A percentile compares a stretch with the other conserved stretches of the same genome.
Evolutionary conservation across 2,113 vertebrate species (phyloP).

Genomic region (Ellobius talpinus): DNA sequence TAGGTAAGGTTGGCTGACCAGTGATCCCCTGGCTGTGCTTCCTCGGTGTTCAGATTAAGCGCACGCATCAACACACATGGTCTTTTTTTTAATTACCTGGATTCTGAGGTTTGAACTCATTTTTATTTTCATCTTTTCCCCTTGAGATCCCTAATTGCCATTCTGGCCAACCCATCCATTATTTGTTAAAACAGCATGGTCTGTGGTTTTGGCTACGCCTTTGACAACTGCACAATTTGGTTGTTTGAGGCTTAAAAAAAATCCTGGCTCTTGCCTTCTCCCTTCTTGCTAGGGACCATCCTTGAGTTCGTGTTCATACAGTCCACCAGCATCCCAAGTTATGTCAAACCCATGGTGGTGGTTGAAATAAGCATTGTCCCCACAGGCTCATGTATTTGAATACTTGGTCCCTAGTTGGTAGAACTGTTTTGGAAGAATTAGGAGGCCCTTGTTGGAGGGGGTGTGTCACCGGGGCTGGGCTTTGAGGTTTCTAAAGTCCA

Average conservation of each 20-base stretch:
- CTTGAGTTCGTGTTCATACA: slow-evolving; percentile 31
- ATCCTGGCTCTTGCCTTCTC: slow-evolving; percentile 7
- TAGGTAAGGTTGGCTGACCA: not conserved
- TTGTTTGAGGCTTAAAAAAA: slow-evolving; percentile 49
- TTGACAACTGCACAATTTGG: slow-evolving; percentile 63
- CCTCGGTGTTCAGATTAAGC: not conserved
- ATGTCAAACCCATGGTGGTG: not conserved
- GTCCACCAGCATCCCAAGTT: not conserved
- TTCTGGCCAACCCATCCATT: slow-evolving; percentile 63
- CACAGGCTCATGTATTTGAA: not conserved
- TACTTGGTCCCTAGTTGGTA: not conserved
- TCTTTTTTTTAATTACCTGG: not conserved
- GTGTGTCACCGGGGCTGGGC: too few relatives aligned
- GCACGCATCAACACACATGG: not conserved
- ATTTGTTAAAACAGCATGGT: slow-evolving; percentile 68
- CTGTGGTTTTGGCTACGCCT: not conserved
- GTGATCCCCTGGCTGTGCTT: not conserved
- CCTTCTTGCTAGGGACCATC: not conserved
- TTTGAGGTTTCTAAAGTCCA: not conserved
- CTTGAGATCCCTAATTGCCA: slow-evolving; percentile 22
- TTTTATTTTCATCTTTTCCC: slow-evolving; percentile 51
- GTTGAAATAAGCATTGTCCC: not conserved
- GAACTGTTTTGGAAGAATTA: not conserved
- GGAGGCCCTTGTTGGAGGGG: not conserved
- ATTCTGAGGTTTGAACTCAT: not conserved